Conservation (phyloP, 2,888 invertebrate genomes). For the Catocala sponsa region DNA sequence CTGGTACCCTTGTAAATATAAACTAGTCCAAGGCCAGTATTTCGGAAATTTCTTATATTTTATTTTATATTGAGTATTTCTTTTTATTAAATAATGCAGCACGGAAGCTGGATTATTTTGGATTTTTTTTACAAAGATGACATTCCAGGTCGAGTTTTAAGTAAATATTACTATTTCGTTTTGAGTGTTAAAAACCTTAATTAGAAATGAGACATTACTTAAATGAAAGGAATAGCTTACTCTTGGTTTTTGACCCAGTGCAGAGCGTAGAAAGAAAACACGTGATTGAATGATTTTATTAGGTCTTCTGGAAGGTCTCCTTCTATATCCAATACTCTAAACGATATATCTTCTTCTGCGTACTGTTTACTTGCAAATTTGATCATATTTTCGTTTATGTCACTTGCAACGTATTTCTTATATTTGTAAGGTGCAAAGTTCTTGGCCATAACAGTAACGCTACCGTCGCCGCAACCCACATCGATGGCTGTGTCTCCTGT, state of each 20-base stretch:
- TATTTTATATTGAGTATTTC: too few species aligned
- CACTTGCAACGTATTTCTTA: slow-evolving; percentile 88
- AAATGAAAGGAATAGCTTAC: slow-evolving; percentile 25
- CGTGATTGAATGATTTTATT: slow-evolving; percentile 41
- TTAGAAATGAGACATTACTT: neutral
- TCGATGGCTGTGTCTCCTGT: slow-evolving; percentile 75
- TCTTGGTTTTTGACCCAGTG: slow-evolving; percentile 49
- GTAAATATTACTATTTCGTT: too few species aligned
- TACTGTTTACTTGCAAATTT: slow-evolving; percentile 88
- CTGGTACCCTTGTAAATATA: too few species aligned
- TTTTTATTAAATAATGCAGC: too few species aligned
- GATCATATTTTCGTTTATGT: slow-evolving; percentile 91
- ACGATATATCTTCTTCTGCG: slow-evolving; percentile 60
- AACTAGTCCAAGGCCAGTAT: too few species aligned
- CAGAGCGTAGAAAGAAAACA: slow-evolving; percentile 48
- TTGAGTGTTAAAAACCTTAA: too few species aligned
- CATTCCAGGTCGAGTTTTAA: too few species aligned
- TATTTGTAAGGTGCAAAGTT: slow-evolving; percentile 87
- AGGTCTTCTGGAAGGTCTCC: slow-evolving; percentile 44
- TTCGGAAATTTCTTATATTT: too few species aligned
- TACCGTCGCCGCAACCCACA: slow-evolving; percentile 92
- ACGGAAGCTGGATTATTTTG: too few species aligned
- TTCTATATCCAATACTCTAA: slow-evolving; percentile 41
- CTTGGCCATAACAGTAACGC: slow-evolving; percentile 87
- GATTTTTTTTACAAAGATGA: too few species aligned